phyloP scores from a whole-genome alignment of 2,797 vertebrate genomes.

The Mustela erminea region DNA sequence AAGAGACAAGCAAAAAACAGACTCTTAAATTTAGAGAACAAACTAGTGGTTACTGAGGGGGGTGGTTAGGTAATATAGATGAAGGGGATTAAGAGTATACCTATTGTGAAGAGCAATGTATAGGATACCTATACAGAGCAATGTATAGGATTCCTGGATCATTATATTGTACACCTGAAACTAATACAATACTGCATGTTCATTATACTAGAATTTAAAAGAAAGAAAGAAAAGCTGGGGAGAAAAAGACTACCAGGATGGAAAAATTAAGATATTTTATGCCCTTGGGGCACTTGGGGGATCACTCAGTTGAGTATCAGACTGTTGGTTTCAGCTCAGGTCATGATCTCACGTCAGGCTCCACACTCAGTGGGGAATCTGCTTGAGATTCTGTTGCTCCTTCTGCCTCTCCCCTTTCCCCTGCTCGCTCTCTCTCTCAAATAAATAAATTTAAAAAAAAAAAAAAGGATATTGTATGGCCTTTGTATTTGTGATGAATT shows the following conservation, averaged over 20 bases:
- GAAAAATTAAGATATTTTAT: not conserved
- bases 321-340: not conserved
- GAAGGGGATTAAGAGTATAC: not conserved
- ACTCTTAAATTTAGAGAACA: not conserved
- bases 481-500: slow-evolving; percentile 3
- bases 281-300: not conserved
- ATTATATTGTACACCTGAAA: not conserved
- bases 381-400: not conserved
- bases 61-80: not conserved
- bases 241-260: not conserved
- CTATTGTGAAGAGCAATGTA: not conserved
- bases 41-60: not conserved
- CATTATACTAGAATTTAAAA: not conserved
- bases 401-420: not conserved
- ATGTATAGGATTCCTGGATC: not conserved
- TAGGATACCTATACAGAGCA: not conserved
- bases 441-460: not conserved
- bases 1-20: not conserved
- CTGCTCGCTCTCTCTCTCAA: not conserved
- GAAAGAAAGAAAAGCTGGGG: not conserved
- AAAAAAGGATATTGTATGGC: not conserved
- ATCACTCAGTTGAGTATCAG: not conserved
- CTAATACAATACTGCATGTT: not conserved
- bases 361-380: not conserved
- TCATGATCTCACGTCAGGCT: not conserved